These are phyloP conservation scores for Scleropages formosus DNA, from an alignment of 2,797 vertebrate species.

Conservation along the genomic window DNA sequence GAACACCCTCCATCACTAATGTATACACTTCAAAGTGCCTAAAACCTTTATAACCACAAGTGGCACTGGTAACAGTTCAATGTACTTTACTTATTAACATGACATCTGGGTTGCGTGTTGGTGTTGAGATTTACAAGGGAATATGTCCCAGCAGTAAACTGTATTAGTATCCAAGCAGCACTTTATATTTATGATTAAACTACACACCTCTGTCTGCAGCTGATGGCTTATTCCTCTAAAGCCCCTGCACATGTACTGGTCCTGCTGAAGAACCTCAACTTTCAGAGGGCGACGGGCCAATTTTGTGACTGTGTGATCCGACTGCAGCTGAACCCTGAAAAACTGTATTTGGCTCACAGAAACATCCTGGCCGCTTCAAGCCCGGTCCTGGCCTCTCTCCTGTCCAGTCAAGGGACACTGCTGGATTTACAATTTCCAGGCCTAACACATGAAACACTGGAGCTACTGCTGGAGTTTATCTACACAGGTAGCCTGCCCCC, in stretches of 20 bases:
- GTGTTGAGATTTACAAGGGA: neutral
- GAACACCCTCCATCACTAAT: no score
- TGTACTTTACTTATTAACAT: neutral
- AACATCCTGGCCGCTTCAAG: constrained; percentile 68
- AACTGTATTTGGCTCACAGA: constrained; percentile 65
- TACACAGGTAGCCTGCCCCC: constrained; percentile 61
- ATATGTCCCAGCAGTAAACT: no score
- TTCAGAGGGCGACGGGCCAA: constrained; percentile 54
- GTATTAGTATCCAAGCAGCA: neutral
- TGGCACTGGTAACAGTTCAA: no score
- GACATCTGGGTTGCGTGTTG: neutral
- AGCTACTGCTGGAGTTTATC: constrained; percentile 62
- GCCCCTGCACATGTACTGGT: constrained; percentile 41
- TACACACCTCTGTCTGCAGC: constrained; percentile 39
- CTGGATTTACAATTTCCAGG: constrained; percentile 61
- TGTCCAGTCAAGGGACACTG: constrained; percentile 54
- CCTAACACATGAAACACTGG: constrained; percentile 56
- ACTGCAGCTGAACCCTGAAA: constrained; percentile 37
- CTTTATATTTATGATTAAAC: neutral
- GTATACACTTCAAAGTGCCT: no score
- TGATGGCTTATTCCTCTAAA: constrained; percentile 21
- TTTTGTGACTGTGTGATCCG: constrained; percentile 69
- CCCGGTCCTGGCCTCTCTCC: constrained; percentile 62
- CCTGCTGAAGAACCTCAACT: constrained; percentile 54
- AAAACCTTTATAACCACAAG: no score